Conservation (phyloP, 2,888 invertebrate species). For the Nephrotoma guestfalica region DNA sequence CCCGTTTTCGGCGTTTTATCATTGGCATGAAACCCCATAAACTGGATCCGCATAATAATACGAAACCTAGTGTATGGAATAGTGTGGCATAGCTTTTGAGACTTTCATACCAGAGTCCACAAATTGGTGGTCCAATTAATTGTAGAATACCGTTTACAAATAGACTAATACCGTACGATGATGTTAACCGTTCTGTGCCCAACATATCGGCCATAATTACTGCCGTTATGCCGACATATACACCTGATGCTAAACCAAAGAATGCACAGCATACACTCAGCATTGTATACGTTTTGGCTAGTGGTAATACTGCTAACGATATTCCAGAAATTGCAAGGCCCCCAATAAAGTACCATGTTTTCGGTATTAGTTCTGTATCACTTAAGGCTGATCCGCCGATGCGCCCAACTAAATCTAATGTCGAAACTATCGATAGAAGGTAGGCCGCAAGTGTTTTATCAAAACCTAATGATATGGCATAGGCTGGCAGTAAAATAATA, state of each 20-base stretch:
- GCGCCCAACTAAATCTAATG: slow-evolving; percentile 64
- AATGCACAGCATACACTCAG: slow-evolving; percentile 56
- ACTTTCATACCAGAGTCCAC: slow-evolving; percentile 53
- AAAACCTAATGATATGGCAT: slow-evolving; percentile 54
- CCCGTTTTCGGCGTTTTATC: slow-evolving; percentile 34
- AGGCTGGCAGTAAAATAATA: slow-evolving; percentile 64
- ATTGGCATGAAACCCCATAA: slow-evolving; percentile 65
- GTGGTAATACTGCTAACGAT: slow-evolving; percentile 53
- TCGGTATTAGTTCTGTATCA: slow-evolving; percentile 59
- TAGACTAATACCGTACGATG: slow-evolving; percentile 72
- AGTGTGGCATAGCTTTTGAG: slow-evolving; percentile 53
- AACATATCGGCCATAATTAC: slow-evolving; percentile 80
- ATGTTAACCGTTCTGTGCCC: slow-evolving; percentile 69
- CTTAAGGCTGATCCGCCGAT: slow-evolving; percentile 77
- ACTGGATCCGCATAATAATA: slow-evolving; percentile 53
- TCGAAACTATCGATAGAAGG: slow-evolving; percentile 64
- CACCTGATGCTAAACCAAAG: slow-evolving; percentile 70
- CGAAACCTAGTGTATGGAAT: slow-evolving; percentile 57
- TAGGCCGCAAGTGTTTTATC: slow-evolving; percentile 57
- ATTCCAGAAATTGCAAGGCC: slow-evolving; percentile 65
- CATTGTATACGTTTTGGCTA: slow-evolving; percentile 45
- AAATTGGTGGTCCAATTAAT: slow-evolving; percentile 68
- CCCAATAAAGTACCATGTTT: slow-evolving; percentile 68
- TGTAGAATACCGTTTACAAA: slow-evolving; percentile 75
- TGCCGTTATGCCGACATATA: slow-evolving; percentile 74